Base-by-base conservation (phyloP, 2,888 invertebrate species). In the Tetragnatha montana region DNA sequence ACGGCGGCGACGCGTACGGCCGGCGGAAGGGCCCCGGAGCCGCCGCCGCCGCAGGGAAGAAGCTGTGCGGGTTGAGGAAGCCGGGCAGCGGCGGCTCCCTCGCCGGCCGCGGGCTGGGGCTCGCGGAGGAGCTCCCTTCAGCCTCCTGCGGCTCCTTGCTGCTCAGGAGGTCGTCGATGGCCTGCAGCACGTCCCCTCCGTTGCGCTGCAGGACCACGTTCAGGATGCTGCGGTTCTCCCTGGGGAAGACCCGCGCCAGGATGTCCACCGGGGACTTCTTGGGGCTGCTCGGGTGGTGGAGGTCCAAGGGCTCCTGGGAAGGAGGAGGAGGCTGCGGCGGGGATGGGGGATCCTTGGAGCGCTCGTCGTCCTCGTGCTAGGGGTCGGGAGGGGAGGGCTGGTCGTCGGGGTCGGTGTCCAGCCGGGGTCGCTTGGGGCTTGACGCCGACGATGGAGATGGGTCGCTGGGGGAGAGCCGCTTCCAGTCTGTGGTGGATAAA, bases 181-280 rank as follows among this genome's bases (percentile, higher is more conserved):
- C 98, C 92, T 97, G 96, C 0, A 98, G 96, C 0, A 98, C 96
- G 93, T 98, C 98, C 0, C 97, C 97, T 93, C 96, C 96, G 93
- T 96, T 97, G 91, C 96, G 95, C 92, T 97, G 96, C 22, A 98
- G 94, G 75, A 97, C 95, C 6, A 96, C 95, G 93, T 98, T 98
- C 1, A 98, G 96, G 92, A 98, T 97, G 80, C 95, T 96, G 79
- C 97, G 95, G 92, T 97, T 96, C 92, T 97, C 95, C 92, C 96
- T 96, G 0, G 98, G 98, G 93, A 98, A 98, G 0, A 98, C 97
- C 92, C 98, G 95, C 92, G 97, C 95, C 12, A 98, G 94, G 0
- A 98, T 97, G 93, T 98, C 98, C 0, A 98, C 95, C 0, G 98
- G 91, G 14, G 91, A 90, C 35, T 91, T 91, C 69, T 90, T 90